phyloP scores from a whole-genome alignment of 2,113 vertebrate species.

The Triplophysa tibetana region DNA sequence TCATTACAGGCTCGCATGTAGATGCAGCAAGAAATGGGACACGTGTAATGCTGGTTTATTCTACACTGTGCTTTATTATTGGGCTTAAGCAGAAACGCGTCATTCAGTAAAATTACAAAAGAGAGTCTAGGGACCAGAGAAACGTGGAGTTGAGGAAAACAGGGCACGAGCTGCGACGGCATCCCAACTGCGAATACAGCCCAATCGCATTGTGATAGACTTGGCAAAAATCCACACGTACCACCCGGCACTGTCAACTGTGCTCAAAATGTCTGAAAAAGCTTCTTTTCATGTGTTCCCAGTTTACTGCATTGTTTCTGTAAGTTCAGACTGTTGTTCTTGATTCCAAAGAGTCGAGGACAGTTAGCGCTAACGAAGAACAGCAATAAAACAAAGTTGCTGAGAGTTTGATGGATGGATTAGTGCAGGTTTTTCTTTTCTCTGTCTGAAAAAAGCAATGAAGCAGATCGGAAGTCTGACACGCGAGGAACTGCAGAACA shows the following conservation, averaged over 20 bases:
- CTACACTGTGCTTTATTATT: slow-evolving; percentile 99
- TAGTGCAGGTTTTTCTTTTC: slow-evolving; percentile 44
- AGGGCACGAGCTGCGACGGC: slow-evolving; percentile 79
- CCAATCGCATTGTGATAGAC: slow-evolving; percentile 67
- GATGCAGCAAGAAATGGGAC: slow-evolving; percentile 58
- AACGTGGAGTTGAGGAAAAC: slow-evolving; percentile 89
- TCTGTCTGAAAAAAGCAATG: slow-evolving; percentile 33
- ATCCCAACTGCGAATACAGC: slow-evolving; percentile 81
- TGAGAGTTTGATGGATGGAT: slow-evolving; percentile 47
- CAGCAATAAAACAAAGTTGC: slow-evolving; percentile 29
- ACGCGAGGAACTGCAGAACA: slow-evolving; percentile 28
- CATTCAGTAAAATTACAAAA: slow-evolving; percentile 99
- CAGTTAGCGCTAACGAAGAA: slow-evolving; percentile 28
- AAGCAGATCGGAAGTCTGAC: slow-evolving; percentile 41
- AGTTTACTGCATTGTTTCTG: slow-evolving; percentile 26
- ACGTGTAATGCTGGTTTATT: slow-evolving; percentile 75
- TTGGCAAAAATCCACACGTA: slow-evolving; percentile 61
- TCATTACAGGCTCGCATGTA: slow-evolving; percentile 39
- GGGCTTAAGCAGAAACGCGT: slow-evolving; percentile 99
- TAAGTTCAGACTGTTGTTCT: slow-evolving; percentile 28
- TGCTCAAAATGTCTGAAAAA: slow-evolving; percentile 53
- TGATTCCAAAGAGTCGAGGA: slow-evolving; percentile 13
- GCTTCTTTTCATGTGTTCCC: slow-evolving; percentile 8
- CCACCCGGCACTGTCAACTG: slow-evolving; percentile 71
- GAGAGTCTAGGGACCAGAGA: slow-evolving; percentile 96